These are phyloP conservation scores for Luidia sarsii DNA, from an alignment of 53 echinoderm and acorn worm species.

Conservation along the genomic window DNA sequence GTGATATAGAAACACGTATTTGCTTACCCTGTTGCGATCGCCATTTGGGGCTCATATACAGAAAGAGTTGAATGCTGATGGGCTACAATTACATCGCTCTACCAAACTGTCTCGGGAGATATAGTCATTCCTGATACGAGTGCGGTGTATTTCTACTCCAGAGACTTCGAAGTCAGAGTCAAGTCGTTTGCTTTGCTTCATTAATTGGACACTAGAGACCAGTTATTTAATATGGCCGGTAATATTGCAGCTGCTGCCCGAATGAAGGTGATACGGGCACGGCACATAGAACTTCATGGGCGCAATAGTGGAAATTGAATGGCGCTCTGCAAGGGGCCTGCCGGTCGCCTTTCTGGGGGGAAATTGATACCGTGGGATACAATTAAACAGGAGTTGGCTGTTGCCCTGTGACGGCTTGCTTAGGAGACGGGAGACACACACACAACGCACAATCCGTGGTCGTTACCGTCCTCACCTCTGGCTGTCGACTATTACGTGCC, in stretches of 20 bases:
- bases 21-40: too few species aligned
- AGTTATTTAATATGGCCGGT: constrained; percentile 11
- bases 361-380: not conserved
- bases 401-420: too few species aligned
- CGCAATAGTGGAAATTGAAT: constrained; percentile 1
- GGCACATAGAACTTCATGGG: not conserved
- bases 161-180: not conserved
- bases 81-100: too few species aligned
- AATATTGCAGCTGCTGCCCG: constrained; percentile 22
- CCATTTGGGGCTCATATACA: too few species aligned
- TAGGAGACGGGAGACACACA: too few species aligned
- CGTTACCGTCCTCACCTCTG: too few species aligned
- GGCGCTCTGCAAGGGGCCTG: not conserved
- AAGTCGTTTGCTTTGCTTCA: not conserved
- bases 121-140: too few species aligned
- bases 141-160: not conserved
- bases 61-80: too few species aligned
- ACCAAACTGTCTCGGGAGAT: too few species aligned
- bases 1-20: too few species aligned
- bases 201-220: constrained; percentile 19
- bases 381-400: constrained; percentile 10
- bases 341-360: constrained; percentile 1
- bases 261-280: constrained; percentile 1
- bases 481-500: too few species aligned
- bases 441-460: too few species aligned